Evolutionary conservation across 2,113 vertebrate genomes (phyloP).

Genomic region (Erythrocebus patas): DNA sequence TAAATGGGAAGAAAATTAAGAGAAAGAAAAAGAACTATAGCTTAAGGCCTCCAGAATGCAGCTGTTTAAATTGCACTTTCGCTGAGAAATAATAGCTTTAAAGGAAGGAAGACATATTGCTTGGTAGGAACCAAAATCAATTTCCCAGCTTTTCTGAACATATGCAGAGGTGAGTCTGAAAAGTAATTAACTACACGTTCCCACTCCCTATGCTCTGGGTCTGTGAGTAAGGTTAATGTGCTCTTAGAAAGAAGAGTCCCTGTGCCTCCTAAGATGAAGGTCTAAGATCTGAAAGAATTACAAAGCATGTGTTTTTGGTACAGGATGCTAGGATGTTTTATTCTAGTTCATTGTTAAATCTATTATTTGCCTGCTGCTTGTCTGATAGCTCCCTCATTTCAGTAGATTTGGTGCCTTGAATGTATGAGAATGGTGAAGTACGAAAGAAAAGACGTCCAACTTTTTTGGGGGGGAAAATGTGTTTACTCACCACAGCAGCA

Average conservation of each 20-base stretch:
- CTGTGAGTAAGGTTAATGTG: neutral
- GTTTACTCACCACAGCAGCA: neutral
- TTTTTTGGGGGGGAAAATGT: neutral
- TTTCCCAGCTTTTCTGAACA: constrained; percentile 24
- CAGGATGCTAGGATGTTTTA: neutral
- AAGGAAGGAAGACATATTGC: neutral
- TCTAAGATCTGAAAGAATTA: neutral
- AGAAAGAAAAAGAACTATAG: neutral
- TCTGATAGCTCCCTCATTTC: constrained; percentile 1
- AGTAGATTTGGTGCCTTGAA: neutral
- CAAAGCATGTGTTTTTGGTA: neutral
- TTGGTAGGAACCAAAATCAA: constrained; percentile 24
- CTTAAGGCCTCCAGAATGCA: neutral
- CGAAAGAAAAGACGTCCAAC: neutral
- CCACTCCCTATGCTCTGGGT: neutral
- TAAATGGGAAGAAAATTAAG: neutral
- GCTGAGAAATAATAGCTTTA: neutral
- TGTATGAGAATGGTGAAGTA: neutral
- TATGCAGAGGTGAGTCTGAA: neutral
- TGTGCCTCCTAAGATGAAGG: neutral
- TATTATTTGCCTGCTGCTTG: constrained; percentile 12
- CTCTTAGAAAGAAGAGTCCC: neutral
- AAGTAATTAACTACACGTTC: neutral
- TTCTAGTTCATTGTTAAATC: neutral
- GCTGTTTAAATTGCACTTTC: constrained; percentile 26